Percentiles rank a stretch among this genome's conserved stretches.
Evolutionary conservation across 2,113 vertebrate genomes (phyloP).

Genomic region (Gymnorhina tibicen): DNA sequence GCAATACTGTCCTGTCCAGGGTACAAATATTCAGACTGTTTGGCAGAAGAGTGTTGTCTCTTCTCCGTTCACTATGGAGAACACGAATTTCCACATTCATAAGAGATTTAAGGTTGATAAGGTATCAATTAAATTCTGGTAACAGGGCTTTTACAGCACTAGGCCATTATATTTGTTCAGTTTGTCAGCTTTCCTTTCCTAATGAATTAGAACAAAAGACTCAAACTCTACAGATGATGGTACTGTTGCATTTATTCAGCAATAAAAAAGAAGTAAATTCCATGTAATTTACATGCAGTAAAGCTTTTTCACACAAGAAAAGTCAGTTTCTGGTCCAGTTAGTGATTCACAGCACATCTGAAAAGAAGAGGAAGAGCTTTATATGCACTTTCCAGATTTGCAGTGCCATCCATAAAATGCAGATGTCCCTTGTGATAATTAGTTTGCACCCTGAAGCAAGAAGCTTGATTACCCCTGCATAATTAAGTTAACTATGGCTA

Average conservation of each 20-base stretch:
- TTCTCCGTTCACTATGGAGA: neutral
- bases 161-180: neutral
- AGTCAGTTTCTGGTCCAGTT: neutral
- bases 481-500: neutral
- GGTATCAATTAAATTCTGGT: neutral
- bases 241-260: neutral
- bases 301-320: neutral
- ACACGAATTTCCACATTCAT: conserved; percentile 2
- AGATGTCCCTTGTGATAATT: neutral
- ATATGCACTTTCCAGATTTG: neutral
- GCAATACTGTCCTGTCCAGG: neutral
- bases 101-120: neutral
- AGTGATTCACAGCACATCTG: neutral
- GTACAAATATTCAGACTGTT: neutral
- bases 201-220: neutral
- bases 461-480: neutral
- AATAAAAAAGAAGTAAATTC: neutral
- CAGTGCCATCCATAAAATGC: neutral
- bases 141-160: neutral
- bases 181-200: neutral
- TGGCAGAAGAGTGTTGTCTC: neutral
- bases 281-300: neutral
- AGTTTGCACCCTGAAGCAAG: neutral
- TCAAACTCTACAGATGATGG: neutral
- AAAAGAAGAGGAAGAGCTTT: neutral